phyloP scores from a whole-genome alignment of 2,113 vertebrate species.

The Recurvirostra avosetta region DNA sequence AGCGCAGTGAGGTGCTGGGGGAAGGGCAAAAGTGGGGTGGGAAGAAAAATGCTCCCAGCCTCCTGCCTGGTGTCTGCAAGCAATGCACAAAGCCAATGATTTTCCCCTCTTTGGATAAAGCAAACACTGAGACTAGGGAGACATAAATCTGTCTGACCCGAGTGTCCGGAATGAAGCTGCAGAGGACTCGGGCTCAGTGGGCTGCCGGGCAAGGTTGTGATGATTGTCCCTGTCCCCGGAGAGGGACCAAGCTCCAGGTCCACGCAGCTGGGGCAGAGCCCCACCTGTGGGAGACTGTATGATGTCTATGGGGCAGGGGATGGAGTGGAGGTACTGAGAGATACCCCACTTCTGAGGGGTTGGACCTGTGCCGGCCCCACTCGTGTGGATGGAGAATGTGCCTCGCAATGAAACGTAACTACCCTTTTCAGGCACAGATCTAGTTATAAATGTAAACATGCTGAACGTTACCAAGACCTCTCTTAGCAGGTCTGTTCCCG shows the following conservation, averaged over 20 bases:
- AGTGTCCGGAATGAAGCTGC: neutral
- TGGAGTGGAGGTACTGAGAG: neutral
- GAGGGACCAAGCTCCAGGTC: neutral
- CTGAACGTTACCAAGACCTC: neutral
- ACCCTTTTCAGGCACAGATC: neutral
- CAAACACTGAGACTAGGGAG: neutral
- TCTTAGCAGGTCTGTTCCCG: neutral
- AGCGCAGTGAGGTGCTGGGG: neutral
- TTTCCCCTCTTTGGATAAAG: neutral
- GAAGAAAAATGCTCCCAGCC: neutral
- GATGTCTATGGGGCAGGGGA: fast-evolving
- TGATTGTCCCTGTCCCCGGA: neutral
- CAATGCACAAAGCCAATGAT: neutral
- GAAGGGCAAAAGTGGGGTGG: neutral
- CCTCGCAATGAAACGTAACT: neutral
- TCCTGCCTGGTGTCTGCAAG: neutral
- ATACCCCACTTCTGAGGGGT: no score
- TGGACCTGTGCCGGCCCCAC: fast-evolving
- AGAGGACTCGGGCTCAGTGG: neutral
- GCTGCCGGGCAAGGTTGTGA: neutral
- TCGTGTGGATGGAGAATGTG: fast-evolving
- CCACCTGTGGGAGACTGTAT: fast-evolving
- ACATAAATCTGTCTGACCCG: neutral
- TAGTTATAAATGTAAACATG: neutral
- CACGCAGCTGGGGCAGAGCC: neutral